phyloP scores from a whole-genome alignment of 2,113 vertebrate species.

The Serinus canaria region DNA sequence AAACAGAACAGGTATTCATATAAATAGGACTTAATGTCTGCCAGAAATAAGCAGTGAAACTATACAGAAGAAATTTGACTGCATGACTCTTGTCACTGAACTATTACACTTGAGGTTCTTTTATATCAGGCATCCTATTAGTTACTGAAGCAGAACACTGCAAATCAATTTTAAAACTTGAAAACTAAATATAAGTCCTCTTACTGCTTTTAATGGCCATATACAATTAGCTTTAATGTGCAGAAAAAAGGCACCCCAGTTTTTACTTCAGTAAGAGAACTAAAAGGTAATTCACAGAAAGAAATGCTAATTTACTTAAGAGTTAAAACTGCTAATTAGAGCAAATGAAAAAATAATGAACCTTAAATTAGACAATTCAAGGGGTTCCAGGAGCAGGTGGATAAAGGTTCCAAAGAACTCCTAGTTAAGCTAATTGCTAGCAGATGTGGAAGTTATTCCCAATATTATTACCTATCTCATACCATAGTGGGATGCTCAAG shows the following conservation, averaged over 20 bases:
- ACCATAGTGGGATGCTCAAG: neutral
- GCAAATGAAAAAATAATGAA: neutral
- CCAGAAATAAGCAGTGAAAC: neutral
- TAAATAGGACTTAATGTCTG: neutral
- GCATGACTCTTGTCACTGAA: neutral
- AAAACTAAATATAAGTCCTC: neutral
- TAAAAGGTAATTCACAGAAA: neutral
- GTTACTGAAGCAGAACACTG: neutral
- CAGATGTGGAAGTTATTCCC: neutral
- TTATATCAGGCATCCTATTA: neutral
- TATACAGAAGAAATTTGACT: neutral
- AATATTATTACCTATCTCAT: neutral
- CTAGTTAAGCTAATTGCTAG: neutral
- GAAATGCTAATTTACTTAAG: neutral
- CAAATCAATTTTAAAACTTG: neutral
- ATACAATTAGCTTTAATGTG: neutral
- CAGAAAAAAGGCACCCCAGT: neutral
- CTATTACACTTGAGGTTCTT: neutral
- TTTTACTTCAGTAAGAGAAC: neutral
- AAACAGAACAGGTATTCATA: neutral
- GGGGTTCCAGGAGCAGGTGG: neutral
- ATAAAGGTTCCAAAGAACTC: neutral
- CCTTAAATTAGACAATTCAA: neutral
- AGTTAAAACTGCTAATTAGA: neutral
- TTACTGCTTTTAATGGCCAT: neutral